Conservation (phyloP, 2,113 vertebrate species). For the Suncus etruscus region DNA sequence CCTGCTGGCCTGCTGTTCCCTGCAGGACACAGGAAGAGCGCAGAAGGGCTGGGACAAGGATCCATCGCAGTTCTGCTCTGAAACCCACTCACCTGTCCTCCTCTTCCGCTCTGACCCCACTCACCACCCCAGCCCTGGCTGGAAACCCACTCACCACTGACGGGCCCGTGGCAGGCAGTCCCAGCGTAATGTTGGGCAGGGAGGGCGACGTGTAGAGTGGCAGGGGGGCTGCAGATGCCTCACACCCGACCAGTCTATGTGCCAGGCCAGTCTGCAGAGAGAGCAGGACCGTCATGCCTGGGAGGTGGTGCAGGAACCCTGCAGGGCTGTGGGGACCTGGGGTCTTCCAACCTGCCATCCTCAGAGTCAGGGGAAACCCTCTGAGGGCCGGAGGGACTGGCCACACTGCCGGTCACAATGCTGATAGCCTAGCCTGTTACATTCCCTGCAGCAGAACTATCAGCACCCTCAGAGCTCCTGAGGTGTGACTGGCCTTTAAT, state of each 20-base stretch:
- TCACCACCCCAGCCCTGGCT: slow-evolving; percentile 86
- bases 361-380: too few relatives aligned
- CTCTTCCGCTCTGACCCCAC: slow-evolving; percentile 74
- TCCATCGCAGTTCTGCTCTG: too few relatives aligned
- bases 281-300: background rate
- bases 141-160: slow-evolving; percentile 90
- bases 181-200: slow-evolving; percentile 97
- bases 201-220: slow-evolving; percentile 98
- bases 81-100: background rate
- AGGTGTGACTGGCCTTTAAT: too few relatives aligned
- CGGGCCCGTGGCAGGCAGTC: slow-evolving; percentile 95
- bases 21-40: slow-evolving; percentile 70
- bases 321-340: background rate
- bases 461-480: too few relatives aligned
- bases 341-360: too few relatives aligned
- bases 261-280: slow-evolving; percentile 91
- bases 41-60: too few relatives aligned
- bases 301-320: background rate
- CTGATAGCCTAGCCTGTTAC: too few relatives aligned
- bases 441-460: too few relatives aligned
- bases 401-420: too few relatives aligned
- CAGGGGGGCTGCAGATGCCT: slow-evolving; percentile 93
- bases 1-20: slow-evolving; percentile 92
- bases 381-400: too few relatives aligned
- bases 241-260: slow-evolving; percentile 92